Evolutionary conservation across 2,888 invertebrate species (phyloP).

Genomic region (Pheosia tremula): DNA sequence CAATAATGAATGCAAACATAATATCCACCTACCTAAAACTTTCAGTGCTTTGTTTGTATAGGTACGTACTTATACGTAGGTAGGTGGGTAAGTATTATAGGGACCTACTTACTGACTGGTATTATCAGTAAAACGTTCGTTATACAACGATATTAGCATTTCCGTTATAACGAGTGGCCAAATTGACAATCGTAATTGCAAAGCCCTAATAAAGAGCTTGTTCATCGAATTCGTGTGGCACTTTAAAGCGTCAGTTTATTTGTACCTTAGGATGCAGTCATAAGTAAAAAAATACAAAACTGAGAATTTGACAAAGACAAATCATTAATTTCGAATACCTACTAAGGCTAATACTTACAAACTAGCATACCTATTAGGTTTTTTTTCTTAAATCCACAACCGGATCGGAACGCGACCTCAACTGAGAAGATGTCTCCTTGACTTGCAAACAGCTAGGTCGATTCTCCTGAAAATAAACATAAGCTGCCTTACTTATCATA

Average conservation of each 20-base stretch:
- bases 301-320: too few relatives aligned
- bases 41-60: too few relatives aligned
- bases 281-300: background rate
- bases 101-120: background rate
- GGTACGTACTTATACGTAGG: background rate
- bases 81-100: background rate
- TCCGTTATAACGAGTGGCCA: background rate
- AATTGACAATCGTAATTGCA: background rate
- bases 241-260: background rate
- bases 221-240: background rate
- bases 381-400: too few relatives aligned
- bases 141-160: conserved; percentile 1
- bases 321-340: too few relatives aligned
- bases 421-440: too few relatives aligned
- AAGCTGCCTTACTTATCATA: too few relatives aligned
- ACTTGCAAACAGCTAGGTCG: too few relatives aligned
- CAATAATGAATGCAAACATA: background rate
- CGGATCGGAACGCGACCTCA: too few relatives aligned
- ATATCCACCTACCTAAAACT: too few relatives aligned
- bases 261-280: background rate
- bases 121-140: background rate
- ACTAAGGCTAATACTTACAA: too few relatives aligned
- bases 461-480: too few relatives aligned
- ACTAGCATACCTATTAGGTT: too few relatives aligned
- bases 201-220: background rate